Base-by-base conservation (phyloP, 2,888 invertebrate species). In the Taenaris catops region DNA sequence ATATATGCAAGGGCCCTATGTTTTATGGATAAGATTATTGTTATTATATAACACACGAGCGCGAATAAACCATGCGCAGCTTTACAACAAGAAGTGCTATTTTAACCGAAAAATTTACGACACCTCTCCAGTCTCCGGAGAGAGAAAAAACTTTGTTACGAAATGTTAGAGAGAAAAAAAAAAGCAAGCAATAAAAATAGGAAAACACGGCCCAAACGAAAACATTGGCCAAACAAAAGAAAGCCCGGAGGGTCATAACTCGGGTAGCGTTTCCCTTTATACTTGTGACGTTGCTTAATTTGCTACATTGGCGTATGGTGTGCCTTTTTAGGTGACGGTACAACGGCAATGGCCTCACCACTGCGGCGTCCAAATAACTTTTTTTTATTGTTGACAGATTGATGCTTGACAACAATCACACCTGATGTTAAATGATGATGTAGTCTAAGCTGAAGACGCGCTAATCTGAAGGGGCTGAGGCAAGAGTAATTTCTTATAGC, bases 161-260 rank as follows among this genome's bases (percentile, higher is more conserved):
- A 63, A 65, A 67, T 59, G 55, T 53, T 57, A 38, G 51, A n/a
- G n/a, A 49, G 51, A 16, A 31, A 29, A 27, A 26, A 23, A 17
- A 8, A 53, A 48, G 58, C 53, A 61, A 52, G 53, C 55, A 58
- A 61, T 72, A 71, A 69, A 67, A 70, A 32, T 49, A 8, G 31
- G 33, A 21, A 25, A 33, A 33, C 70, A 74, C 71, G 70, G 70
- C 63, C 64, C 70, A 72, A 74, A 33, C 18, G 33, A 24, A 33
- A 33, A 33, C 70, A 74, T 72, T 70, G 71, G 63, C 64, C 71
- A 72, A 74, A 78, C 80, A 80, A 81, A 78, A 73, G 74, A 60
- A 63, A 63, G 62, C 67, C 74, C 61, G 65, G 72, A 66, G 72
- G 73, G 80, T 73, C 73, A 73, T 74, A 75, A 72, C 72, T 72